Evolutionary conservation across 2,888 invertebrate genomes (phyloP).

Genomic region (Melolontha melolontha): DNA sequence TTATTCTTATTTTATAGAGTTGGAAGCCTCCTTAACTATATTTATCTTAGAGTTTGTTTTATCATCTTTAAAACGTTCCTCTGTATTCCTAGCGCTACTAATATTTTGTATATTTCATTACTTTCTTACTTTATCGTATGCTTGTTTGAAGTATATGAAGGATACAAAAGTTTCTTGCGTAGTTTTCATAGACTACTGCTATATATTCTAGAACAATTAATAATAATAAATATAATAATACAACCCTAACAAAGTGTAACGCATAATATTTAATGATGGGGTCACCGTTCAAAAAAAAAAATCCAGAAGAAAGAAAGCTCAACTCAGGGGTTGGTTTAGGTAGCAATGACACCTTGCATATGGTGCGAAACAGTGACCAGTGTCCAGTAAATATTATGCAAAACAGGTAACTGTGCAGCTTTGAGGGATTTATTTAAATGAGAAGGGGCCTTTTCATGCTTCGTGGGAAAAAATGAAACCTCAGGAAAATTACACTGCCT

Average conservation of each 20-base stretch:
- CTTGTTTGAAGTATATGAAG: too few species aligned
- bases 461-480: constrained; percentile 51
- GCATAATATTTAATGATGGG: constrained; percentile 34
- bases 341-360: constrained; percentile 47
- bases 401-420: constrained; percentile 54
- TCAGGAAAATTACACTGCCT: constrained; percentile 18
- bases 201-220: too few species aligned
- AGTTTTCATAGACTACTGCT: too few species aligned
- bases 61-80: too few species aligned
- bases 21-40: too few species aligned
- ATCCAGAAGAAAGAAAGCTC: constrained; percentile 39
- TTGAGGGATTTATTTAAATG: constrained; percentile 59
- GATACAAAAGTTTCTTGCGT: too few species aligned
- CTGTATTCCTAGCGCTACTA: too few species aligned
- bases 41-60: too few species aligned
- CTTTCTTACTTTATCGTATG: too few species aligned
- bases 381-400: constrained; percentile 58
- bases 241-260: constrained; percentile 21
- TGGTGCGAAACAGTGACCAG: constrained; percentile 51
- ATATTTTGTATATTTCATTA: too few species aligned
- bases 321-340: constrained; percentile 44
- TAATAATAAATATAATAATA: too few species aligned
- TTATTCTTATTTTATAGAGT: too few species aligned
- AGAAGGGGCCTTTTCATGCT: constrained; percentile 53
- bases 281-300: constrained; percentile 41